Percentiles rank a stretch among this genome's conserved stretches.
These are phyloP conservation scores for Sclerurus mexicanus DNA, from an alignment of 2,113 vertebrate species.

Conservation along the genomic window DNA sequence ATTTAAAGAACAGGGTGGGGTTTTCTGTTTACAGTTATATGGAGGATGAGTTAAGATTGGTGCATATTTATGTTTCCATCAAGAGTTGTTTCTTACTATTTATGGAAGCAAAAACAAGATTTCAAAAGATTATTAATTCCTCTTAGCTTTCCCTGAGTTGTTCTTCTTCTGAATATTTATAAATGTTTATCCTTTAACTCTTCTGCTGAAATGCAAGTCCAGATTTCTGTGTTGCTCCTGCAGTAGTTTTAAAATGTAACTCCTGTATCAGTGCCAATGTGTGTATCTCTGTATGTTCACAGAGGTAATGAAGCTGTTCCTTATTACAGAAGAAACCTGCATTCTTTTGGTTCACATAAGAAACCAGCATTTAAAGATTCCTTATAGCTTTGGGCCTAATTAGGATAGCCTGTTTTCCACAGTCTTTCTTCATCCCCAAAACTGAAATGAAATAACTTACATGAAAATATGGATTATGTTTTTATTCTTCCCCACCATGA, in stretches of 20 bases:
- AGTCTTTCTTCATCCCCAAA: not conserved
- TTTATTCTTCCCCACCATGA: not conserved
- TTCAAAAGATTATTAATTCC: not conserved
- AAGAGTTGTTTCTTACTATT: not conserved
- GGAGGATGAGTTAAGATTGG: not conserved
- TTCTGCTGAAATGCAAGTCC: not conserved
- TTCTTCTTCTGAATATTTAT: not conserved
- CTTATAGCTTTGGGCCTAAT: not conserved
- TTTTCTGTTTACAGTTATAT: not conserved
- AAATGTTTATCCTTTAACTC: not conserved
- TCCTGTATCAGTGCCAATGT: not conserved
- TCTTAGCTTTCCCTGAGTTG: not conserved
- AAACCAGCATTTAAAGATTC: not conserved
- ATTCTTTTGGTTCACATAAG: not conserved
- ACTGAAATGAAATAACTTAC: not conserved
- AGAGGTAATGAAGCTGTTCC: not conserved
- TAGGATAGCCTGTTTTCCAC: not conserved
- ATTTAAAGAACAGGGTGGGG: not conserved
- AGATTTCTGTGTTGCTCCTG: not conserved
- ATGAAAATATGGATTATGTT: not conserved
- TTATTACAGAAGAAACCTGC: not conserved
- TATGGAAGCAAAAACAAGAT: slow-evolving; percentile 1
- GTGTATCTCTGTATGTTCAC: not conserved
- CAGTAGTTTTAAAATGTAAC: not conserved
- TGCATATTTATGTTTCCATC: not conserved